Conservation (phyloP, 2,888 invertebrate species). For the Eucriotettix oculatus region DNA sequence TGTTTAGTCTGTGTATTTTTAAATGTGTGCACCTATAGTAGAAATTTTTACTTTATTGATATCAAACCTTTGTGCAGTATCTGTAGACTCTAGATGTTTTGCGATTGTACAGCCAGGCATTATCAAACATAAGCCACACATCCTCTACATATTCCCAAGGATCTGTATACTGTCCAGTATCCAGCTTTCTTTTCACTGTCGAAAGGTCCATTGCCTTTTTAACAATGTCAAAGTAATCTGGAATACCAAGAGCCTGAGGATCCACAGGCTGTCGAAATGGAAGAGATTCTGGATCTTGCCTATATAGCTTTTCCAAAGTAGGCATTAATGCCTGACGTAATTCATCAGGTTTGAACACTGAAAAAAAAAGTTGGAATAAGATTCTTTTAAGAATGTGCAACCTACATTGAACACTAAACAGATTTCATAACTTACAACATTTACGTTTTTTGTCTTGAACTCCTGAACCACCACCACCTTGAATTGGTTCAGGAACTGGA, state of each 20-base stretch:
- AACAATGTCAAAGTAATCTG: slow-evolving; percentile 94
- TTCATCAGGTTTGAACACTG: slow-evolving; percentile 84
- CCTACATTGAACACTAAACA: too few species aligned
- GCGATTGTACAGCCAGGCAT: slow-evolving; percentile 98
- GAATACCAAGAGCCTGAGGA: slow-evolving; percentile 73
- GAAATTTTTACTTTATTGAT: slow-evolving; percentile 16
- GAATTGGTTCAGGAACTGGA: slow-evolving; percentile 34
- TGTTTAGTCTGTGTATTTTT: too few species aligned
- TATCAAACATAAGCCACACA: slow-evolving; percentile 99
- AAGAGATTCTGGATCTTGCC: slow-evolving; percentile 88
- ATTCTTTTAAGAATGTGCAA: too few species aligned
- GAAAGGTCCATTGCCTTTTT: slow-evolving; percentile 94
- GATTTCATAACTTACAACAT: slow-evolving; percentile 36
- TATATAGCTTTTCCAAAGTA: slow-evolving; percentile 79
- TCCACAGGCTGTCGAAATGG: slow-evolving; percentile 97
- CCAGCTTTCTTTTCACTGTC: slow-evolving; percentile 83
- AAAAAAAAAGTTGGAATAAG: slow-evolving; percentile 13
- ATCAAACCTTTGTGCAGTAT: slow-evolving; percentile 85
- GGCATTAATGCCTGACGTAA: slow-evolving; percentile 82
- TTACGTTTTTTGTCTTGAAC: slow-evolving; percentile 46
- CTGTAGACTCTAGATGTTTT: slow-evolving; percentile 96
- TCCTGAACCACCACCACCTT: slow-evolving; percentile 20
- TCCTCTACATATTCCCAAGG: slow-evolving; percentile 99
- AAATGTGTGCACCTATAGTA: too few species aligned
- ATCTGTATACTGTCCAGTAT: slow-evolving; percentile 85